Evolutionary conservation across 2,888 invertebrate species (phyloP), one percentile per base, ranked within the genome.

Genomic region (Resseliella maxima): DNA sequence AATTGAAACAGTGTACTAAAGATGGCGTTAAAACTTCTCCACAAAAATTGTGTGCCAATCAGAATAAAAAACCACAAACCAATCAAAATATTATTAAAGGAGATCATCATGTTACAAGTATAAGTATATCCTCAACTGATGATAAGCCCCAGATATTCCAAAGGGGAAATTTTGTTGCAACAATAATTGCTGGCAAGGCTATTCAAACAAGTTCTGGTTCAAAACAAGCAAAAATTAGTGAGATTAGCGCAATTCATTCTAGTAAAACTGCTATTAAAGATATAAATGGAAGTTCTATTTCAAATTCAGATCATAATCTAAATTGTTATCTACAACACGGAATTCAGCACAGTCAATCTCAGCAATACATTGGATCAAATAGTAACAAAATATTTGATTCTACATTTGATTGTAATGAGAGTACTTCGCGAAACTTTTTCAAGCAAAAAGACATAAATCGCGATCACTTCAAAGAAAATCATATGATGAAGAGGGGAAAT

Each of bases 121-220:
- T 95, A 86, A 95, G 93, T 90, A 95, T 95, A 88, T 94, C 94
- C 12, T 93, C 93, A 87, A 92, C 18, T 90, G 35, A 24, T 18
- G 93, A 93, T 87, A 93, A 94, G 89, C 92, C 93, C 86, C 91
- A 94, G 89, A 94, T 96, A 85, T 96, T 95, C 89, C 96, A 96
- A 90, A 94, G 96, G 89, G 96, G 96, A 0, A 95, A 95, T 45
- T 96, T 95, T 89, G 94, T 96, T 38, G 95, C 95, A 0, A 94
- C 95, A 0, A 91, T 96, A 31, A 94, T 95, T 0, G 94, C 90
- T 15, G 91, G 91, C 54, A 91, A 91, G n/a, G 90, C 91, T 50
- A 90, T 91, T 1, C 83, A 38, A 83, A 6, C 91, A 85, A 15
- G 86, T 72, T 10, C 86, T 59, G 24, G 18, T 81, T 86, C 85